Base-by-base conservation (phyloP, 2,113 vertebrate genomes). In the Acrocephalus arundinaceus region DNA sequence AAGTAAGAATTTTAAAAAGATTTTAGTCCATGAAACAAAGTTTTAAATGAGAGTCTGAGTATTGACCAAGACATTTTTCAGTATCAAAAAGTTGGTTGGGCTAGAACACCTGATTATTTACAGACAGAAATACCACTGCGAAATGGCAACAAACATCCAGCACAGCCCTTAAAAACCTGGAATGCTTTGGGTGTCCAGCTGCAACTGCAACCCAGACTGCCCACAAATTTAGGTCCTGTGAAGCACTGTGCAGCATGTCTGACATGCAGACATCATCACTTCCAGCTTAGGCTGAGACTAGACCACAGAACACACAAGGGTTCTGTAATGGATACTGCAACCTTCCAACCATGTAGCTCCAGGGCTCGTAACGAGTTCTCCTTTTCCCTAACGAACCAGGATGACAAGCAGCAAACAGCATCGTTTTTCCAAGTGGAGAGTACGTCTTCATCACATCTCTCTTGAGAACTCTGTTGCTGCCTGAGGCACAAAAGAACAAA, bases 381-480 rank as follows among this genome's bases (percentile, higher is more conserved):
- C 49, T 81, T 81, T 43, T 8, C 63, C 62, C 67, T 67, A 62
- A 62, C 21, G 74, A 33, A 54, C 27, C 22, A 30, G 51, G 52
- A 23, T 59, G 68, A 74, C 76, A 81, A 6, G 72, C 68, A 90
- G 63, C 55, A 94, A 95, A 96, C 37, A 49, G 72, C 4, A 4
- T 6, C 2, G 0, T 59, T 87, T 88, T 62, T 71, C 57, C 55
- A 89, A 86, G 37, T 76, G 5, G 0, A 70, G 37, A 71, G 15
- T 12, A 63, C 6, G 1, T 51, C 80, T 89, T 82, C 65, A 71
- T 72, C 33, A 15, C 39, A 19, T 25, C 37, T 86, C 70, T 78
- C 81, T 15, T 18, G 37, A 91, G 70, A 89, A 81, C 91, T 71
- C 66, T 59, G 25, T n/a, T 70, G 24, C 52, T 81, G 81, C 77